Base-by-base conservation (phyloP, 1,140 invertebrate species). In the Listronotus bonariensis region DNA sequence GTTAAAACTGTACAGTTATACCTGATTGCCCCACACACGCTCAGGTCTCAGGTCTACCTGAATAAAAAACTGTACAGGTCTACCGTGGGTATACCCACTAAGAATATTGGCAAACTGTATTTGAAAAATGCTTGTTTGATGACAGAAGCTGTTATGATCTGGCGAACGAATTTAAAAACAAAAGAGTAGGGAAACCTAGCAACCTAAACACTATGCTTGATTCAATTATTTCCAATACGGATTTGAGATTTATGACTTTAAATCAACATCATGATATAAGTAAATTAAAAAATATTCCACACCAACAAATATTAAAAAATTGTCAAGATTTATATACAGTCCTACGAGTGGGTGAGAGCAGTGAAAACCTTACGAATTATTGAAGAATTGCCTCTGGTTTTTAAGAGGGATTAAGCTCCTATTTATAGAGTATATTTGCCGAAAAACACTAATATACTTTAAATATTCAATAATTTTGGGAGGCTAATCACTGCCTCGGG, bases 41-140 rank as follows among this genome's bases (percentile, higher is more conserved):
- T n/a, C n/a, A n/a, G n/a, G n/a, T n/a, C n/a, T n/a, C n/a, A n/a
- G n/a, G n/a, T n/a, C n/a, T n/a, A n/a, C n/a, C n/a, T n/a, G n/a
- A n/a, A n/a, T n/a, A n/a, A n/a, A n/a, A n/a, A n/a, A n/a, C n/a
- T n/a, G n/a, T n/a, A n/a, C n/a, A n/a, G n/a, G n/a, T n/a, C n/a
- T n/a, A n/a, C n/a, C n/a, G n/a, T n/a, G n/a, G n/a, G n/a, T n/a
- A n/a, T n/a, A n/a, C n/a, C n/a, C n/a, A n/a, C n/a, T n/a, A 14
- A 43, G 41, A 43, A 43, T 43, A 43, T 43, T 2, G 41, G 15
- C 43, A 67, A 67, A 67, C 49, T 57, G 64, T 64, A 56, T 69
- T 67, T 45, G 68, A 67, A 58, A 42, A 69, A 62, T 67, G 40
- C 60, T 54, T 60, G 46, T 55, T 63, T 56, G 68, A 69, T 32